Base-by-base conservation (phyloP, 2,888 invertebrate genomes). In the Pherbina coryleti region DNA sequence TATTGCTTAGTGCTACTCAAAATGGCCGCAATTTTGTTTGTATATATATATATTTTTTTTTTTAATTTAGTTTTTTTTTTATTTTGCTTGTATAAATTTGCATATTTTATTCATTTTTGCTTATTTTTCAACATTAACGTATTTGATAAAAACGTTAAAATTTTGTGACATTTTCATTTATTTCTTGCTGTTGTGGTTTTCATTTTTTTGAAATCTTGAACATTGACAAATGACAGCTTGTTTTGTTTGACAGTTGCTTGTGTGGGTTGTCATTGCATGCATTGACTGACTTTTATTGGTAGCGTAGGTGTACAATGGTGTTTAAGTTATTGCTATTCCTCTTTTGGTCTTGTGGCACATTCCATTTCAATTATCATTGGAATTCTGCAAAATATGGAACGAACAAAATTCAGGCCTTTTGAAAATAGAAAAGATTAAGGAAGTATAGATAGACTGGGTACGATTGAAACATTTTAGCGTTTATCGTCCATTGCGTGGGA, bases 101-200 rank as follows among this genome's bases (percentile, higher is more conserved):
- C 9, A 3, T 3, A n/a, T 37, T 66, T n/a, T n/a, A n/a, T n/a
- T n/a, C 2, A n/a, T 5, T 19, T 66, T 37, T 66, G 34, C n/a
- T 67, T 44, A 57, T 34, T 17, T 71, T 71, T 28, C 14, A n/a
- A 72, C 57, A 71, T 72, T 71, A 69, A 49, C 44, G 62, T 25
- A 3, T 69, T 70, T 70, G 78, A 78, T 74, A 74, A 74, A 69
- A 69, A 74, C 49, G 78, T 70, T 78, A 51, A 70, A 70, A 64
- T 57, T 70, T 78, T 70, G 74, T 75, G 78, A 78, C 78, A 70
- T 74, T 78, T 78, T 78, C 78, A 78, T 78, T 78, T 78, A 75
- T 78, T 78, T 74, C 14, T 67, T 53, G 14, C 22, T 17, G 22
- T 37, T 64, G 53, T 22, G 14, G 55, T 22, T 71, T 25, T 9